Conservation (phyloP, 2,797 vertebrate species). For the Tamandua tetradactyla region DNA sequence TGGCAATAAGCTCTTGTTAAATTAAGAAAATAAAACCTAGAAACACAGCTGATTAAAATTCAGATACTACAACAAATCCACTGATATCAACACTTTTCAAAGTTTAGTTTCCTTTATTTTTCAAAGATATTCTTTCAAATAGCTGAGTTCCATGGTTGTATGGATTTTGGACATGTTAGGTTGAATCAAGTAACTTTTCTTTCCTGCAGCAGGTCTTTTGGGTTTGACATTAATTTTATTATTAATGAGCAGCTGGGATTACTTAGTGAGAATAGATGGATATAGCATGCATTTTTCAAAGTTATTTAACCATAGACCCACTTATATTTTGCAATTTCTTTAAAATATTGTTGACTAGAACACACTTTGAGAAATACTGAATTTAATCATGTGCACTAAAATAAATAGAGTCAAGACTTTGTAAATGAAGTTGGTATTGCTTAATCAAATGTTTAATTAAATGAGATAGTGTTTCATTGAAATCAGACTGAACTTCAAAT, state of each 20-base stretch:
- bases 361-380: neutral
- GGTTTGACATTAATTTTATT: neutral
- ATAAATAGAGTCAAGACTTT: neutral
- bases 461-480: neutral
- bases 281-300: neutral
- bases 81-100: neutral
- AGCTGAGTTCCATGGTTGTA: neutral
- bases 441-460: neutral
- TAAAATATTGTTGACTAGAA: neutral
- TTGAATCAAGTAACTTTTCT: neutral
- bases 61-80: neutral
- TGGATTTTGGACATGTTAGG: neutral
- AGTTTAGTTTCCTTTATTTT: neutral
- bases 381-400: neutral
- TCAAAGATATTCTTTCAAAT: neutral
- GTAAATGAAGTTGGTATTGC: neutral
- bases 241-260: neutral
- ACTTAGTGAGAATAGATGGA: neutral
- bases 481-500: neutral
- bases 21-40: neutral
- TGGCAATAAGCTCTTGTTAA: neutral
- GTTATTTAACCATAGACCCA: neutral
- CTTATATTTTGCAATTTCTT: slow-evolving; percentile 20
- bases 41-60: neutral
- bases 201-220: neutral